Evolutionary conservation across 2,888 invertebrate genomes (phyloP), one percentile per base, ranked within the genome.

Genomic region (Lithophane semibrunnea): DNA sequence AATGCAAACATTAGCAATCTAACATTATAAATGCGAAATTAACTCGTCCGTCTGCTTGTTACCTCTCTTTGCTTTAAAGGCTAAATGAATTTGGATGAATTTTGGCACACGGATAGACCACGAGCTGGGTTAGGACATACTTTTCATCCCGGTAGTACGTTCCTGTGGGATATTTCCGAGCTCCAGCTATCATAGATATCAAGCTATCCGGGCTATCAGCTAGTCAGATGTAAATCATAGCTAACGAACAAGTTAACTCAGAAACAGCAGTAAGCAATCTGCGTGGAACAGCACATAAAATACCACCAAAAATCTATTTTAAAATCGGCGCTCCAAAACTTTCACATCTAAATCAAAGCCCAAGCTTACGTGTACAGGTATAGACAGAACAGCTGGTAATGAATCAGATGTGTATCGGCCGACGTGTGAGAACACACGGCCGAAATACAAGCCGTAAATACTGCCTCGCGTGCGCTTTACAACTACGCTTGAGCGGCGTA

Each of bases 401-500:
- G 96, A 96, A 96, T 96, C 96, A 96, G 96, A 96, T 96, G 94
- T 95, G 95, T 96, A 96, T 96, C 96, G 93, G 90, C 80, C 90
- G 95, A 95, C 96, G 96, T 96, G 96, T 96, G 96, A 95, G 96
- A 96, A 96, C 96, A 96, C 95, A 96, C 96, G 96, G 95, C 96
- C 96, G 88, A 97, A 97, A 97, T 96, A 96, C 95, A 92, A 90
- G 93, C 94, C 92, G 95, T 96, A 96, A 96, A 96, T 96, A 96
- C 92, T 91, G 90, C 93, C 94, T 96, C 94, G 96, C 96, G 96
- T 96, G 96, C 95, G 92, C 92, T 89, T 87, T 74, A 47, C 68
- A 77, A 83, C 73, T 79, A 78, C 65, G 82, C 88, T 86, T 54
- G 85, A 90, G 90, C 56, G 76, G 44, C 8, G 9, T 92, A 94